Conservation (phyloP, 2,888 invertebrate genomes). For the Daptonema setosum region DNA sequence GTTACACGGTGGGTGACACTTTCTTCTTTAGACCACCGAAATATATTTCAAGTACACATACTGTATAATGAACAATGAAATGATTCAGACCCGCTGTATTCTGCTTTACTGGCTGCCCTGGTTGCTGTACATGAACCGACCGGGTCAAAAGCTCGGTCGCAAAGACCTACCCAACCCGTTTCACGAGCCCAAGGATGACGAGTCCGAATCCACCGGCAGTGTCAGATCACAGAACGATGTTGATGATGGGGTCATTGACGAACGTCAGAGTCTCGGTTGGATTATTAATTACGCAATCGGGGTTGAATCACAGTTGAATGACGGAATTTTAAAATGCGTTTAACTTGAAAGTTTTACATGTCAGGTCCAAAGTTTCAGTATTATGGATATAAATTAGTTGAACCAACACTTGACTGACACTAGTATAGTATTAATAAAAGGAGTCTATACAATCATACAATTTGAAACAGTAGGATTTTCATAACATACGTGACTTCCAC, state of each 20-base stretch:
- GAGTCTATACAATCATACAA: no score
- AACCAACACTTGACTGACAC: no score
- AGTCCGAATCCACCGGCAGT: neutral
- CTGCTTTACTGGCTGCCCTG: conserved; percentile 17
- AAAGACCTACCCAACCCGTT: neutral
- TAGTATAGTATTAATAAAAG: no score
- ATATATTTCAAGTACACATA: no score
- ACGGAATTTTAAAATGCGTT: no score
- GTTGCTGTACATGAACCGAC: conserved; percentile 14
- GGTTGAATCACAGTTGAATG: no score
- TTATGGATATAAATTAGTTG: no score
- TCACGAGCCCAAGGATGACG: neutral
- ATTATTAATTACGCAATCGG: no score
- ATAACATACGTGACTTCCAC: no score
- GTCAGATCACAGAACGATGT: neutral
- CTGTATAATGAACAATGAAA: neutral
- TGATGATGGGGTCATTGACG: neutral
- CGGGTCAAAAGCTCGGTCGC: conserved; percentile 7
- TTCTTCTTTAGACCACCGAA: neutral
- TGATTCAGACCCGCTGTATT: conserved; percentile 12
- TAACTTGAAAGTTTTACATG: no score
- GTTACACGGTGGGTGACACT: neutral
- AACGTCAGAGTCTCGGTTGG: neutral
- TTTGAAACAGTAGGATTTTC: no score
- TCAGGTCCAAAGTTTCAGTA: no score